Base-by-base conservation (phyloP, 2,888 invertebrate species). In the Pycnomerus fuliginosus region DNA sequence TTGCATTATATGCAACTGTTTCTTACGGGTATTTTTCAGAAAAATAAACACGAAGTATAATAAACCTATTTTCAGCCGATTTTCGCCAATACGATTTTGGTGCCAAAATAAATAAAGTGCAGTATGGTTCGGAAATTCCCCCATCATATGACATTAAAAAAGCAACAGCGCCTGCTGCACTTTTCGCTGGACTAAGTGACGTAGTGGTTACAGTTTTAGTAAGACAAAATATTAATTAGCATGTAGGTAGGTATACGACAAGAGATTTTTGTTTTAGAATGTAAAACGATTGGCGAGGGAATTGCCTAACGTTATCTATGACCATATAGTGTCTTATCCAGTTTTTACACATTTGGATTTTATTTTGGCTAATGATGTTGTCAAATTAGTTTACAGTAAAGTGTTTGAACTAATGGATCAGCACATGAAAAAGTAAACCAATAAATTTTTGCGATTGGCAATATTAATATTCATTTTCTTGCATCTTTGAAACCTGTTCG, bases 1-100 rank as follows among this genome's bases (percentile, higher is more conserved):
- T 71, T 80, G 2, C 90, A 90, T 67, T 90, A 79, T 61, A 50
- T 51, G 2, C 58, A 55, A 22, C 14, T 12, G n/a, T 12, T 30
- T 13, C n/a, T 30, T 5, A 12, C 30, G 5, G 13, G 30, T 3
- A 30, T 10, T 8, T 10, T 27, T 8, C 5, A 27, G 11, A 4
- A 27, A 10, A 4, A 27, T 7, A 5, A 4, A 27, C 4, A 10
- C n/a, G 27, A 8, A 10, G 10, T 27, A 10, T 16, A 14, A 31
- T 16, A n/a, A n/a, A n/a, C n/a, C 10, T 31, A 3, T 31, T 14
- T 3, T n/a, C n/a, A 31, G 15, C 8, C 8, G 12, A n/a, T 15
- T 31, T 16, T 16, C 16, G 7, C 2, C 8, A 16, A 15, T 16
- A 15, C 16, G 17, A 16, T 24, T 25, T 11, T 20, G 23, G 24